Evolutionary conservation across 2,797 vertebrate genomes (phyloP), one percentile per base, ranked within the genome.

Genomic region (Spondyliosoma cantharus): DNA sequence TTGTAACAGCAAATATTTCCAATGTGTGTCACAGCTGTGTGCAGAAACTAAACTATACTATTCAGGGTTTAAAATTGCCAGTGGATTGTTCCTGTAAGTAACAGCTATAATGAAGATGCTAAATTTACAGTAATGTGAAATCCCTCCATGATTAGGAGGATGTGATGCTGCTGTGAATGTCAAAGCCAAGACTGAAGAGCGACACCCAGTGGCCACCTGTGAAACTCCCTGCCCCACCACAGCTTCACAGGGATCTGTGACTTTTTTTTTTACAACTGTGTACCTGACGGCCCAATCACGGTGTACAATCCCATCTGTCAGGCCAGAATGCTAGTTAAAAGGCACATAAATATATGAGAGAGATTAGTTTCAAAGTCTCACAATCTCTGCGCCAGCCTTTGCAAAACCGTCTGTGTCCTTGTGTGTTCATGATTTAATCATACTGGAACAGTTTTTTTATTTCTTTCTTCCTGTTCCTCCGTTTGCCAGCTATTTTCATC

Each of bases 401-500:
- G 67, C 78, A 48, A 83, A 85, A 60, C 69, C 45, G 57, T 67
- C 79, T 56, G 70, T 64, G 74, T 76, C 80, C 52, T 82, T 43
- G 5, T 75, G 76, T 78, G 77, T 82, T 83, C 80, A 88, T 85
- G 71, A 80, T 88, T 89, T 83, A 90, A 78, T 90, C 86, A 82
- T 90, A 7, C 56, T 49, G 60, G 73, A 85, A 62, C 66, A 58
- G 71, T 37, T 37, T 37, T 29, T 29, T 88, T 58, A 87, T 78
- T 70, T 76, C 86, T 37, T 58, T 88, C 77, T 70, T 76, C 86
- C 83, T 57, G 0, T 80, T 85, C 88, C 48, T 74, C 71, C 65
- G 17, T 91, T 92, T 90, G 87, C 88, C 83, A 76, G 75, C 78
- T 81, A 82, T 93, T 93, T 93, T 91, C 90, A 93, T 92, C 91